Conservation (phyloP, 1,140 invertebrate species). For the Apis florea region DNA sequence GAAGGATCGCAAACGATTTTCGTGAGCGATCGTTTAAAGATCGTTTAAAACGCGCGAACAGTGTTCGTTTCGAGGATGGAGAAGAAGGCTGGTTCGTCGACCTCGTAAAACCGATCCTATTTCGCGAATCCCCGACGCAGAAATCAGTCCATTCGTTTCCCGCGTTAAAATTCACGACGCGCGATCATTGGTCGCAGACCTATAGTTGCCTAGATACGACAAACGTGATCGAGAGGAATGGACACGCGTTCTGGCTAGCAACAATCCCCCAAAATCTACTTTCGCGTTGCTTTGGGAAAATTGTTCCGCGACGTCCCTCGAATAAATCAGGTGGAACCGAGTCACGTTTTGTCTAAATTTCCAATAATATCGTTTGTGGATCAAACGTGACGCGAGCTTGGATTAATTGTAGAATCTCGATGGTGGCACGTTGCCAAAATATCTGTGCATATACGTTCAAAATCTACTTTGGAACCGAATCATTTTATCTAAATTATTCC, state of each 20-base stretch:
- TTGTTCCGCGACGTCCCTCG: no score
- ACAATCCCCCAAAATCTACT: neutral
- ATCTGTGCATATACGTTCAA: no score
- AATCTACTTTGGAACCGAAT: no score
- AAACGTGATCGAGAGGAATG: neutral
- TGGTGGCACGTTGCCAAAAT: no score
- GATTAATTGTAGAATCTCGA: no score
- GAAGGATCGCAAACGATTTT: neutral
- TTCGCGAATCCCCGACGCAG: constrained; percentile 6
- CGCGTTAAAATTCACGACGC: constrained; percentile 29
- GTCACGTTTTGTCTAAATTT: no score
- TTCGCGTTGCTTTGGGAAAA: neutral
- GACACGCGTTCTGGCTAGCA: constrained; percentile 10
- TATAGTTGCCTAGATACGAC: constrained; percentile 34
- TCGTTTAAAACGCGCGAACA: neutral
- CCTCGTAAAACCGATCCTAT: constrained; percentile 25
- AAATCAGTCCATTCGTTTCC: constrained; percentile 34
- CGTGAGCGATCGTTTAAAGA: no score
- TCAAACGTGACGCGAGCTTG: no score
- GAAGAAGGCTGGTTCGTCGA: constrained; percentile 23
- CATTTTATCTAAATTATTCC: no score
- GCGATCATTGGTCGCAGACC: neutral
- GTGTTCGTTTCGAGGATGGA: neutral
- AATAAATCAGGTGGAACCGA: neutral
- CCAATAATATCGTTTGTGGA: no score